Conservation (phyloP, 2,888 invertebrate species). For the Polydesmus complanatus region DNA sequence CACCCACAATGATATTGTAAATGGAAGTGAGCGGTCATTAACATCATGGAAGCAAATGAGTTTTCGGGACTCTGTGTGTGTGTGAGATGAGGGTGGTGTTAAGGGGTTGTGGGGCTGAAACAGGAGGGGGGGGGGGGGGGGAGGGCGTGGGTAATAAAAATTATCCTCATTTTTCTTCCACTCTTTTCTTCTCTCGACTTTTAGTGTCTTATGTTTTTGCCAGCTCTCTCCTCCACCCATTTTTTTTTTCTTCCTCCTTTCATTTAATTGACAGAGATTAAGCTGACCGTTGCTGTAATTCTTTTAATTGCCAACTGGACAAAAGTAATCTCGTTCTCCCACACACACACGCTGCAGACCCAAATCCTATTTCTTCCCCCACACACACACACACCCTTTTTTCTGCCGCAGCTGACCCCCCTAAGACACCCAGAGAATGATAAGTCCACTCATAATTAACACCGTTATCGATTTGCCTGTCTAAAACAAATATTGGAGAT, state of each 20-base stretch:
- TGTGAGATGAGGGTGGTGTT: neutral
- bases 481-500: too few relatives aligned
- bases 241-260: too few relatives aligned
- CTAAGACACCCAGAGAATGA: too few relatives aligned
- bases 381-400: neutral
- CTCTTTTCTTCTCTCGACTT: neutral
- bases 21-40: neutral
- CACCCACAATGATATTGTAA: neutral
- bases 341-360: neutral
- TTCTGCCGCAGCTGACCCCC: too few relatives aligned
- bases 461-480: too few relatives aligned
- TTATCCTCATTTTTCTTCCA: neutral
- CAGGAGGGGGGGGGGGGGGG: neutral
- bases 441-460: too few relatives aligned
- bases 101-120: neutral
- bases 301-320: neutral
- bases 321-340: neutral
- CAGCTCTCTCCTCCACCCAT: too few relatives aligned
- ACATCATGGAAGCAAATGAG: neutral
- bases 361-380: neutral
- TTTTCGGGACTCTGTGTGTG: neutral
- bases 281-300: neutral
- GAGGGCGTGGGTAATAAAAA: neutral
- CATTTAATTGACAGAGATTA: neutral
- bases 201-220: neutral